phyloP scores from a whole-genome alignment of 2,888 invertebrate species.

The Lasioglossum lativentre region DNA sequence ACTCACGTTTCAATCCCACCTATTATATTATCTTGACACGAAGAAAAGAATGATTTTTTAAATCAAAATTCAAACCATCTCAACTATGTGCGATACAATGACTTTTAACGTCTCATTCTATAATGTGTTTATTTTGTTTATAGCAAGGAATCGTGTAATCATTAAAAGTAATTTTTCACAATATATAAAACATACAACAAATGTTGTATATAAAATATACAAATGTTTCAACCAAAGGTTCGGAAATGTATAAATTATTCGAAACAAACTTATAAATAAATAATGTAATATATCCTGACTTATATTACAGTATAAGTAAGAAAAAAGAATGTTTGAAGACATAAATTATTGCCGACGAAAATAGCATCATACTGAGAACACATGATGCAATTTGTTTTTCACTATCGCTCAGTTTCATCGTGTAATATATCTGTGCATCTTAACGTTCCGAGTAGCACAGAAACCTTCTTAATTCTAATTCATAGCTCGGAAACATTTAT shows the following conservation, averaged over 20 bases:
- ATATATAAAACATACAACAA: too few relatives aligned
- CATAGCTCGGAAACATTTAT: background rate
- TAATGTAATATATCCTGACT: too few relatives aligned
- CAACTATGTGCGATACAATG: too few relatives aligned
- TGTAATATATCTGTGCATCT: background rate
- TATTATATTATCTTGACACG: too few relatives aligned
- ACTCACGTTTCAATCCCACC: too few relatives aligned
- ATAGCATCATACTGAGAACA: background rate
- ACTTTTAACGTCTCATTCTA: too few relatives aligned
- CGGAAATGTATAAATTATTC: background rate
- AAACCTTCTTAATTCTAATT: background rate
- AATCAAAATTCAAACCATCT: too few relatives aligned
- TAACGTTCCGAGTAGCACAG: background rate
- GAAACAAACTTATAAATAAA: too few relatives aligned
- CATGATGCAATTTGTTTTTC: conserved; percentile 6
- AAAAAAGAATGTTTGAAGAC: background rate
- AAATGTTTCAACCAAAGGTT: background rate
- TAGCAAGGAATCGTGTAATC: too few relatives aligned
- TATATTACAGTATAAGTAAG: too few relatives aligned
- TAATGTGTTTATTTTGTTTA: too few relatives aligned
- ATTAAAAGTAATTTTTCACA: background rate
- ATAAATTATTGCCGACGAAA: background rate
- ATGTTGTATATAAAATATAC: background rate
- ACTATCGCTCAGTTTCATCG: background rate
- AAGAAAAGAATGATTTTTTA: too few relatives aligned